phyloP scores from a whole-genome alignment of 2,113 vertebrate genomes.

The Sander vitreus region DNA sequence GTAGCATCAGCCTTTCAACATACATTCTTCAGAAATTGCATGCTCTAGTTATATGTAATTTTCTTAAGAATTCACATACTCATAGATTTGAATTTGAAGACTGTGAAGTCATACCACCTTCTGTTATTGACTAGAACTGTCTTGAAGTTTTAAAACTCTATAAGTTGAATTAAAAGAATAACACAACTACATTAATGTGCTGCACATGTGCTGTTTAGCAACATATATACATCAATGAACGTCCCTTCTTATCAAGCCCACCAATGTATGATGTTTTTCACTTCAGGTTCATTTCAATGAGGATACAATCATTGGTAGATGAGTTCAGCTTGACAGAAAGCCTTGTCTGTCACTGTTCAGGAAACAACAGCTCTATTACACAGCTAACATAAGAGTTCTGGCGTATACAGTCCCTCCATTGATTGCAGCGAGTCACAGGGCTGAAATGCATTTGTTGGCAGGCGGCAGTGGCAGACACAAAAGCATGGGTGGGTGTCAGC shows the following conservation, averaged over 20 bases:
- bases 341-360: slow-evolving; percentile 49
- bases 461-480: slow-evolving; percentile 84
- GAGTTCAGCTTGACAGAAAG: slow-evolving; percentile 47
- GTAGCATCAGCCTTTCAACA: too few species aligned
- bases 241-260: not conserved
- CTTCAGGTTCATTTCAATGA: slow-evolving; percentile 23
- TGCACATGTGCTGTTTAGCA: not conserved
- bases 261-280: slow-evolving; percentile 6
- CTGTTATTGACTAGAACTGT: not conserved
- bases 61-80: not conserved
- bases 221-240: too few species aligned
- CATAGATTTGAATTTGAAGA: not conserved
- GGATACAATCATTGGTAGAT: slow-evolving; percentile 40
- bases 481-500: slow-evolving; percentile 90
- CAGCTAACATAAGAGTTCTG: slow-evolving; percentile 63
- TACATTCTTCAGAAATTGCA: too few species aligned
- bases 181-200: too few species aligned
- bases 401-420: slow-evolving; percentile 67
- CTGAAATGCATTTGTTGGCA: slow-evolving; percentile 85
- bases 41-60: not conserved
- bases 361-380: slow-evolving; percentile 72
- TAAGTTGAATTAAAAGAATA: not conserved
- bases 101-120: not conserved
- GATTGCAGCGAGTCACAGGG: slow-evolving; percentile 78
- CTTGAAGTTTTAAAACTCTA: not conserved